A percentile compares a stretch with the other conserved stretches of the same genome.
Evolutionary conservation across 2,888 invertebrate species (phyloP).

Genomic region (Allophyes oxyacanthae): DNA sequence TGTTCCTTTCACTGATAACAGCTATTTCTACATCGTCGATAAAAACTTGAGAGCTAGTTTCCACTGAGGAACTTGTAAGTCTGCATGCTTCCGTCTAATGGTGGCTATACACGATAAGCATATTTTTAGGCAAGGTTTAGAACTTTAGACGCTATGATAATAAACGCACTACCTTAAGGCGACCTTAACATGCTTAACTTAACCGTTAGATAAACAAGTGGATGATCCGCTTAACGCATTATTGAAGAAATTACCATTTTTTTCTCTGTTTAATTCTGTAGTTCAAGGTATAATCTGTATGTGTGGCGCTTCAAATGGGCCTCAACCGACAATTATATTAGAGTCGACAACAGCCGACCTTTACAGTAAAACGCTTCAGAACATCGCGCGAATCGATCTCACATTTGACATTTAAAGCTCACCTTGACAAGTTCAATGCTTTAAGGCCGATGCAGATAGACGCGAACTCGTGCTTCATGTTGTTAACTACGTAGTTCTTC

Average conservation of each 20-base stretch:
- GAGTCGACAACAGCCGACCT: constrained; percentile 12
- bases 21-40: background rate
- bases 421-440: constrained; percentile 57
- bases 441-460: constrained; percentile 6
- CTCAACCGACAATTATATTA: constrained; percentile 1
- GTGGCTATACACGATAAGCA: too few relatives aligned
- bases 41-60: constrained; percentile 6
- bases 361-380: constrained; percentile 15
- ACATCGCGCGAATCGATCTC: constrained; percentile 38
- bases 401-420: constrained; percentile 51
- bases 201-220: too few relatives aligned
- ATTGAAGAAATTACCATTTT: constrained; percentile 20
- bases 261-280: constrained; percentile 21
- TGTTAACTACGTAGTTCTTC: too few relatives aligned
- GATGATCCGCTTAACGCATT: too few relatives aligned
- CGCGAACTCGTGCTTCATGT: background rate
- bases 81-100: too few relatives aligned
- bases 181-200: too few relatives aligned
- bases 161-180: too few relatives aligned
- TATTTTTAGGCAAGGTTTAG: too few relatives aligned
- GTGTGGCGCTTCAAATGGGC: constrained; percentile 18
- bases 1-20: constrained; percentile 2
- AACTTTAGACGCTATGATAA: too few relatives aligned
- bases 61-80: background rate
- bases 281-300: constrained; percentile 29